A percentile compares a stretch with the other conserved stretches of the same genome.
phyloP scores from a whole-genome alignment of 2,113 vertebrate species.

The Rhea pennata region DNA sequence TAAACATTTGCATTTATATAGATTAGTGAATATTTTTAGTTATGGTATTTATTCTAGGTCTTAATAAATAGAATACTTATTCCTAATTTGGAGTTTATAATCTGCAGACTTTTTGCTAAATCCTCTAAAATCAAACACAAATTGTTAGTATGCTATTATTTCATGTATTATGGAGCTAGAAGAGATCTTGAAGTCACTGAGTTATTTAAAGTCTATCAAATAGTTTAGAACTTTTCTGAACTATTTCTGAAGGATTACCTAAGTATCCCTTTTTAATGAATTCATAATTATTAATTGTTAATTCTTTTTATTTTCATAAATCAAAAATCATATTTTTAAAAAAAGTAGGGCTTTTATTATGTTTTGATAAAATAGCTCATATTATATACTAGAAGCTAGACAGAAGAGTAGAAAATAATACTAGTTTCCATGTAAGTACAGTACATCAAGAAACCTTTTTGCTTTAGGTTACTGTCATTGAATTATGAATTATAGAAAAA shows the following conservation, averaged over 20 bases:
- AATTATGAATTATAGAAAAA: background rate
- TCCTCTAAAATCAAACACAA: background rate
- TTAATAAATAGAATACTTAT: background rate
- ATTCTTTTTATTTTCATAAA: background rate
- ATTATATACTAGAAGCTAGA: background rate
- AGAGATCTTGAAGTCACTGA: background rate
- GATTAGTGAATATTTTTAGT: background rate
- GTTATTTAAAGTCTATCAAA: background rate
- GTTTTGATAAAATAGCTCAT: background rate
- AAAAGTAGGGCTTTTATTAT: background rate
- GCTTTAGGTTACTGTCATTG: background rate
- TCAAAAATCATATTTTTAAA: background rate
- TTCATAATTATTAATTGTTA: background rate
- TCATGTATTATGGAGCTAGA: background rate
- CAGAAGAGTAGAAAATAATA: background rate
- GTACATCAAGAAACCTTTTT: fast-evolving
- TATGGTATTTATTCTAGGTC: background rate
- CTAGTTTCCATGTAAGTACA: background rate
- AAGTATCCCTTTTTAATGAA: background rate
- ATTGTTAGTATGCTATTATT: background rate
- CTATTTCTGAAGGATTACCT: background rate
- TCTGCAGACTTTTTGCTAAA: background rate
- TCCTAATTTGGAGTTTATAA: background rate
- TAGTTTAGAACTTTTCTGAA: background rate
- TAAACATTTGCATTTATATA: background rate